Conservation (phyloP, 2,113 vertebrate species). For the Hippolais icterina region DNA sequence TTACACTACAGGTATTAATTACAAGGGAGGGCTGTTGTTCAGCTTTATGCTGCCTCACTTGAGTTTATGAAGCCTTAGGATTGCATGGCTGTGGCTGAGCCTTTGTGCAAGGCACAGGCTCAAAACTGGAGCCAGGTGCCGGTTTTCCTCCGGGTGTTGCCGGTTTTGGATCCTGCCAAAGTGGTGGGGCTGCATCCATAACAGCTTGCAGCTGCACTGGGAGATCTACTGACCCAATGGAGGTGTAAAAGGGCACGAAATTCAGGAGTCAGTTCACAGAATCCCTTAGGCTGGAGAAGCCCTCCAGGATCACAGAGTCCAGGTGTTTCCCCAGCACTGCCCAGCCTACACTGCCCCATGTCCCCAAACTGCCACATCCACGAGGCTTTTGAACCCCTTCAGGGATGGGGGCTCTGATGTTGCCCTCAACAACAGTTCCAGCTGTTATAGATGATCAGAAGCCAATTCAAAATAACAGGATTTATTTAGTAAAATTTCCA, state of each 20-base stretch:
- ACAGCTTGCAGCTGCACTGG: not conserved
- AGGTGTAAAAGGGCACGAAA: not conserved
- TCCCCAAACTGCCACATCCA: too few relatives aligned
- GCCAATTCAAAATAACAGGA: too few relatives aligned
- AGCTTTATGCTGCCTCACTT: not conserved
- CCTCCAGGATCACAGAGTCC: not conserved
- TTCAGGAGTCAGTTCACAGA: not conserved
- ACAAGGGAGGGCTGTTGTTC: conserved; percentile 30
- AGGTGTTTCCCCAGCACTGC: accelerated
- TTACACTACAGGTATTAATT: conserved; percentile 60
- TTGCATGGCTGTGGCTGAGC: not conserved
- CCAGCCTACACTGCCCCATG: not conserved
- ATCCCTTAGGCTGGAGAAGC: not conserved
- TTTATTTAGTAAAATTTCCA: too few relatives aligned
- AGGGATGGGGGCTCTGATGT: not conserved
- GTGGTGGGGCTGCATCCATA: not conserved
- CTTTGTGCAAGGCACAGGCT: not conserved
- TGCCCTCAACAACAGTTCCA: not conserved
- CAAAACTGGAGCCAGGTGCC: not conserved
- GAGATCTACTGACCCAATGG: not conserved
- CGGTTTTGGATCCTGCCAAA: not conserved
- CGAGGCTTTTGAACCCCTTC: accelerated
- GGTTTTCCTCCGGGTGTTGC: not conserved
- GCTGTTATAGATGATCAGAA: too few relatives aligned
- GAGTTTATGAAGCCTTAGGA: not conserved